Evolutionary conservation across 1,140 invertebrate species (phyloP).

Genomic region (Thaumatotibia leucotreta): DNA sequence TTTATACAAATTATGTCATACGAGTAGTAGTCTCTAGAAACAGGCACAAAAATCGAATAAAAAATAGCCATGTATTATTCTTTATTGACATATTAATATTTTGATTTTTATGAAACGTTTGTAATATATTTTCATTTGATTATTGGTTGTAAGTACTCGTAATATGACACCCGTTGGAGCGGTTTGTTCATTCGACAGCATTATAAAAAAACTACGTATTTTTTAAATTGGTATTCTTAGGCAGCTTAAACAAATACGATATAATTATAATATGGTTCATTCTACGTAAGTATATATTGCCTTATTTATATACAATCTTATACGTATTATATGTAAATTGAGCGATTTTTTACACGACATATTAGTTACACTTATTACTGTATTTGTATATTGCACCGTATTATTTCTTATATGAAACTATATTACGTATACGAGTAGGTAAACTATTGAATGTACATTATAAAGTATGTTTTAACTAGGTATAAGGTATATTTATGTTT

Average conservation of each 20-base stretch:
- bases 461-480: not conserved
- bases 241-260: not conserved
- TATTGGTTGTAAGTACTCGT: no score
- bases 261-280: no score
- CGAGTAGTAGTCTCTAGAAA: no score
- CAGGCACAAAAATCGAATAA: no score
- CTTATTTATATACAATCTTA: not conserved
- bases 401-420: slow-evolving; percentile 1
- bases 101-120: no score
- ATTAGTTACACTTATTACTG: not conserved
- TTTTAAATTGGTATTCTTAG: not conserved
- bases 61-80: no score
- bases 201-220: not conserved
- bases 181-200: no score
- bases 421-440: not conserved
- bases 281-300: not conserved
- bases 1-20: no score
- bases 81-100: no score
- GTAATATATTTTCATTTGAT: no score
- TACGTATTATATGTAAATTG: slow-evolving; percentile 1
- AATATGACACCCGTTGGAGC: no score
- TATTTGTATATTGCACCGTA: slow-evolving; percentile 13
- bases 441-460: not conserved
- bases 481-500: no score
- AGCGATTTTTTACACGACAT: not conserved